Evolutionary conservation across 2,888 invertebrate genomes (phyloP).

Genomic region (Phalera bucephala): DNA sequence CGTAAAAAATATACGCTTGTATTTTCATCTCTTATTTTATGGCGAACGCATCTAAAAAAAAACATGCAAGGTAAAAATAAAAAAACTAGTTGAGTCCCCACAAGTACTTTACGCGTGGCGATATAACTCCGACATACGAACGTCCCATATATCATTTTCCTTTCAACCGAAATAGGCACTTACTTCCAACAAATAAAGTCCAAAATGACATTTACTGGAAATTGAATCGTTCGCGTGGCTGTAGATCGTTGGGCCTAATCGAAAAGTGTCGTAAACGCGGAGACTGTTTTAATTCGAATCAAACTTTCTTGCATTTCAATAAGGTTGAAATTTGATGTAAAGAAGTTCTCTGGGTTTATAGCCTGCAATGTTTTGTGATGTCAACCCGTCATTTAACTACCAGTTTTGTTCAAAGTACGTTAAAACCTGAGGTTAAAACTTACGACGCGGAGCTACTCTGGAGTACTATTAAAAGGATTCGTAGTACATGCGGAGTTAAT

Average conservation of each 20-base stretch:
- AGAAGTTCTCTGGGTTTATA: conserved; percentile 34
- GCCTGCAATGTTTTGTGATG: conserved; percentile 45
- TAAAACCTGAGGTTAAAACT: no score
- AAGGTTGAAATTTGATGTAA: conserved; percentile 24
- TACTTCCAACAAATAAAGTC: conserved; percentile 37
- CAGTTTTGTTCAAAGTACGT: conserved; percentile 47
- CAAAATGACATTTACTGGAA: conserved; percentile 37
- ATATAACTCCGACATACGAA: conserved; percentile 30
- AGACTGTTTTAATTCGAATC: conserved; percentile 15
- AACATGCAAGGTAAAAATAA: conserved; percentile 26
- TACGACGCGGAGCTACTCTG: conserved; percentile 29
- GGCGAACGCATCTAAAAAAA: conserved; percentile 16
- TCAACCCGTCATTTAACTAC: conserved; percentile 51
- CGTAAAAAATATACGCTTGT: conserved; percentile 20
- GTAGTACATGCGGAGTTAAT: no score
- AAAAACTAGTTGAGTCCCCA: conserved; percentile 38
- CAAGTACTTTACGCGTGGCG: conserved; percentile 59
- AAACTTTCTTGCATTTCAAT: conserved; percentile 16
- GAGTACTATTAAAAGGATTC: background rate
- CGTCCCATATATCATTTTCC: conserved; percentile 34
- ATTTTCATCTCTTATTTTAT: conserved; percentile 11
- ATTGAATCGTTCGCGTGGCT: conserved; percentile 45
- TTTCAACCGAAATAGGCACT: conserved; percentile 45
- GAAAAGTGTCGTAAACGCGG: conserved; percentile 23
- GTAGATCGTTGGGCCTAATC: conserved; percentile 26